Evolutionary conservation across 2,797 vertebrate genomes (phyloP), one percentile per base, ranked within the genome.

Genomic region (Periparus ater): DNA sequence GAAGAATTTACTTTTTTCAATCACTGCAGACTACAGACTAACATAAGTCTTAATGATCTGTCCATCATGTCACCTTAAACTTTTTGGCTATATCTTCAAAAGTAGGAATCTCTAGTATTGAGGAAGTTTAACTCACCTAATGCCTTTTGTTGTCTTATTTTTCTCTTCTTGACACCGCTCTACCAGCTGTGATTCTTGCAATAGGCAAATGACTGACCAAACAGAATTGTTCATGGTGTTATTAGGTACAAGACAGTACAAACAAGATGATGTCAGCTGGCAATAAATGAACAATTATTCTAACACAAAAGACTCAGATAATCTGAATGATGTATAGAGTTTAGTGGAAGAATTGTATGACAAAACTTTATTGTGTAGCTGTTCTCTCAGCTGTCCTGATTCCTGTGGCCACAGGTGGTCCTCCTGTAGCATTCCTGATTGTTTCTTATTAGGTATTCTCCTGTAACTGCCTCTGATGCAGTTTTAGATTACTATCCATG

Each of bases 241-340:
- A 44, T 30, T 54, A 62, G 17, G 10, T 80, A 47, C 7, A 62
- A 17, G 30, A 51, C 17, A 62, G 27, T 55, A 58, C 22, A 73
- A 76, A 17, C 5, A 81, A 17, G 13, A 17, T 20, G 38, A 8
- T 42, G 50, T 19, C 9, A 11, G 6, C 9, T 73, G 11, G 15
- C 11, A 66, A 54, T n/a, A 75, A 65, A 72, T 6, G 7, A n/a
- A 57, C 12, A 74, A 21, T 73, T 50, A 47, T 50, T 80, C 30
- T 58, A 80, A 58, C 0, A 0, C 4, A 70, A 34, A 21, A 76
- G 18, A 23, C 15, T 36, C 4, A 8, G 4, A 18, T 68, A 26
- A 21, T 45, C 38, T 40, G 38, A 40, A 40, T 40, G 38, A 40
- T 40, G 38, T 13, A 40, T 40, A 40, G 38, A 17, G 1, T 58